Evolutionary conservation across 2,113 vertebrate species (phyloP).

Genomic region (Pelmatolapia mariae): DNA sequence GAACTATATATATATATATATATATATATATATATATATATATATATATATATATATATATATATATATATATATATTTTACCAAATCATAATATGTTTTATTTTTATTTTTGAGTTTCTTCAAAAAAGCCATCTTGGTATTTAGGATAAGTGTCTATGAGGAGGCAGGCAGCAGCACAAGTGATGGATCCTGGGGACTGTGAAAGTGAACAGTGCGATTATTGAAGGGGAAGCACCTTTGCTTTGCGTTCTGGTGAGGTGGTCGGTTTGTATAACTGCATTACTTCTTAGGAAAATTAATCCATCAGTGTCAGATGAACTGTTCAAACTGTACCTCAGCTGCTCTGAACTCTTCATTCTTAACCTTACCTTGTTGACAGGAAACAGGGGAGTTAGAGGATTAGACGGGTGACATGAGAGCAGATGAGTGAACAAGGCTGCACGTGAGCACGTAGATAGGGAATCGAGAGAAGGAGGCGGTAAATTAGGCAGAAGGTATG

Average conservation of each 20-base stretch:
- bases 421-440: conserved; percentile 7
- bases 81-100: too few relatives aligned
- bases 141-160: conserved; percentile 18
- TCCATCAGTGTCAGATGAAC: conserved; percentile 32
- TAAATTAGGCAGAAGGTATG: neutral
- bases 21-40: too few relatives aligned
- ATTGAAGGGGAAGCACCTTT: conserved; percentile 20
- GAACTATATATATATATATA: too few relatives aligned
- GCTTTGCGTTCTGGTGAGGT: neutral
- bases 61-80: too few relatives aligned
- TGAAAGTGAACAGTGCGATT: conserved; percentile 49
- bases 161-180: conserved; percentile 15
- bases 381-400: neutral
- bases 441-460: neutral
- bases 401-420: conserved; percentile 24
- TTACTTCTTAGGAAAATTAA: neutral
- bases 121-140: conserved; percentile 26
- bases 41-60: too few relatives aligned
- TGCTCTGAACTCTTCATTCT: conserved; percentile 40
- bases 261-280: neutral
- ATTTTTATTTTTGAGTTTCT: too few relatives aligned
- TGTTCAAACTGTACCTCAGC: neutral
- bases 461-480: neutral
- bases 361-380: conserved; percentile 20
- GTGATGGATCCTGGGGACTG: conserved; percentile 35